Evolutionary conservation across 2,888 invertebrate species (phyloP), one percentile per base, ranked within the genome.

Genomic region (Ceramica pisi): DNA sequence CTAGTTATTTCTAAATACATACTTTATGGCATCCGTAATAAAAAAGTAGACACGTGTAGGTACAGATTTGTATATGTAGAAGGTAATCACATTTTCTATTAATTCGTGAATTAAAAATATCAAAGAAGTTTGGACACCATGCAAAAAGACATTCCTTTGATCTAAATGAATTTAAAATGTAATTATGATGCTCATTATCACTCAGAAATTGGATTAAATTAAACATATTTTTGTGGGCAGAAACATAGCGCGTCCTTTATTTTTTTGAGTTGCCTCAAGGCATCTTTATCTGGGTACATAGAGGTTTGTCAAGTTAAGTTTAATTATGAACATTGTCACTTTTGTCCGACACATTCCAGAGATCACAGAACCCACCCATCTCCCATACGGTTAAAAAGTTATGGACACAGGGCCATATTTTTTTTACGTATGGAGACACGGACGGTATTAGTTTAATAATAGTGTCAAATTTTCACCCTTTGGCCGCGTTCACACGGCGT

Each of bases 141-240:
- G 46, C 19, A 35, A 14, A 66, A 63, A 46, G 31, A 21, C 48
- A 67, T 67, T 65, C 26, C 59, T 71, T 75, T 71, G 59, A 69
- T 57, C 53, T 60, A 4, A 57, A 67, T 62, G 19, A 78, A 67
- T 70, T 69, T 55, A 46, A 70, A 68, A 68, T 69, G 41, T 67
- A 67, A 75, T 75, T 64, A 72, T 2, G 21, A 61, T 65, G 26
- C 53, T 70, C 46, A 55, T 72, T 55, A 72, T 60, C 48, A 50
- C 51, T 67, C 35, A 66, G 67, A 66, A 62, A 70, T 72, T 68
- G 10, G 12, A n/a, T n/a, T n/a, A n/a, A n/a, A n/a, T n/a, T n/a
- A n/a, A 26, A 51, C 38, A 75, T 31, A 55, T 59, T 67, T 57
- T 62, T 62, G 7, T 12, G 51, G 12, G 23, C 8, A 53, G n/a